Evolutionary conservation across 1,140 invertebrate genomes (phyloP).

Genomic region (Drosophila erecta): DNA sequence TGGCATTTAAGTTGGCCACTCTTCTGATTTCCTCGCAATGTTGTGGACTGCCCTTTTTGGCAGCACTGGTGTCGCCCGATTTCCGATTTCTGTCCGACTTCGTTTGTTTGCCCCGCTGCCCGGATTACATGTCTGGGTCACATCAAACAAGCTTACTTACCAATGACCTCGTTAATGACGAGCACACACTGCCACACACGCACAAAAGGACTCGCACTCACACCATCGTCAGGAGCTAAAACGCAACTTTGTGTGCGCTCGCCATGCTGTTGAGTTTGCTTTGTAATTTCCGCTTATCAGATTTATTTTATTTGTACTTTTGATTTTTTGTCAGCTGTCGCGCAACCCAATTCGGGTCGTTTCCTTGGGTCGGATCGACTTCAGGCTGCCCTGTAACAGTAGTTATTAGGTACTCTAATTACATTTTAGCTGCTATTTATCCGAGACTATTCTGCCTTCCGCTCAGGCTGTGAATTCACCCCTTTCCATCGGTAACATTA

Average conservation of each 20-base stretch:
- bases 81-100: constrained; percentile 9
- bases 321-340: constrained; percentile 72
- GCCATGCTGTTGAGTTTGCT: constrained; percentile 64
- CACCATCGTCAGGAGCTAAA: constrained; percentile 2
- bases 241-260: constrained; percentile 38
- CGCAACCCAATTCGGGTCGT: constrained; percentile 26
- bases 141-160: constrained; percentile 82
- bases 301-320: constrained; percentile 82
- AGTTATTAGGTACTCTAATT: neutral
- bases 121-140: constrained; percentile 81
- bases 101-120: constrained; percentile 45
- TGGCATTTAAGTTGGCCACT: too few species aligned
- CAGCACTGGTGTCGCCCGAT: constrained; percentile 21
- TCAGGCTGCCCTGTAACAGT: constrained; percentile 10
- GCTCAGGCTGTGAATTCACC: neutral
- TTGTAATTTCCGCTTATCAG: constrained; percentile 81
- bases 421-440: too few species aligned
- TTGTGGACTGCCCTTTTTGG: neutral
- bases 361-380: neutral
- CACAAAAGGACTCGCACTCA: constrained; percentile 8
- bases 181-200: constrained; percentile 25
- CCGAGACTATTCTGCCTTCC: too few species aligned
- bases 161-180: constrained; percentile 81
- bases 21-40: neutral
- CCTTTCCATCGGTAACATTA: constrained; percentile 1